A percentile compares a stretch with the other conserved stretches of the same genome.
Evolutionary conservation across 2,113 vertebrate species (phyloP).

Genomic region (Neolamprologus sp.): DNA sequence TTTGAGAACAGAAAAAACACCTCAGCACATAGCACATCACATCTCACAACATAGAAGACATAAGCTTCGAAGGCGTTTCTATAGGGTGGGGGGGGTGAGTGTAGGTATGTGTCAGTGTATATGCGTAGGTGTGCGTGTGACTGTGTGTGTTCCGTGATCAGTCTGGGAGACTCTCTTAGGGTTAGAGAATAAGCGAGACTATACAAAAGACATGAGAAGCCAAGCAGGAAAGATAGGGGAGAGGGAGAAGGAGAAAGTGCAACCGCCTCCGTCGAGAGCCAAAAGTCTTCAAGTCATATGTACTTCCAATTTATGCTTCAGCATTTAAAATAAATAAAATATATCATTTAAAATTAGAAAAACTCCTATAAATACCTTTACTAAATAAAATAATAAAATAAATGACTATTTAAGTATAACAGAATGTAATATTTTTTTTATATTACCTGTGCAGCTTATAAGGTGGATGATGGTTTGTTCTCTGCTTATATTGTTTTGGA

Average conservation of each 20-base stretch:
- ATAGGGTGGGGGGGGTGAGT: no score
- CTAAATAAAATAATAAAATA: fast-evolving
- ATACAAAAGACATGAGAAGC: not conserved
- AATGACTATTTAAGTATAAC: fast-evolving
- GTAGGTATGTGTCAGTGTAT: no score
- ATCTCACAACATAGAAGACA: not conserved
- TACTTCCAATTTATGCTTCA: not conserved
- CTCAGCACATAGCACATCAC: not conserved
- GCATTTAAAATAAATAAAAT: not conserved
- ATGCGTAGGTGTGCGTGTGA: no score
- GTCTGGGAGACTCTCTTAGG: no score
- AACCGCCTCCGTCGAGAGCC: fast-evolving
- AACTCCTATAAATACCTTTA: not conserved
- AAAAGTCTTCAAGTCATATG: fast-evolving
- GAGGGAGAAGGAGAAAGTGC: not conserved
- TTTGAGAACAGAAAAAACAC: not conserved
- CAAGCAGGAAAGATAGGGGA: not conserved
- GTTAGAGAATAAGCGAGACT: no score
- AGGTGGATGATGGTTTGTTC: not conserved
- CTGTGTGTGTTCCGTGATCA: no score
- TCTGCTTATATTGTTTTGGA: not conserved
- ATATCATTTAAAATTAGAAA: not conserved
- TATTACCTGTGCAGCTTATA: fast-evolving
- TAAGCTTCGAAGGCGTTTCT: fast-evolving
- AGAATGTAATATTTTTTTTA: not conserved